Evolutionary conservation across 2,888 invertebrate species (phyloP), one percentile per base, ranked within the genome.

Genomic region (Cheilosia soror): DNA sequence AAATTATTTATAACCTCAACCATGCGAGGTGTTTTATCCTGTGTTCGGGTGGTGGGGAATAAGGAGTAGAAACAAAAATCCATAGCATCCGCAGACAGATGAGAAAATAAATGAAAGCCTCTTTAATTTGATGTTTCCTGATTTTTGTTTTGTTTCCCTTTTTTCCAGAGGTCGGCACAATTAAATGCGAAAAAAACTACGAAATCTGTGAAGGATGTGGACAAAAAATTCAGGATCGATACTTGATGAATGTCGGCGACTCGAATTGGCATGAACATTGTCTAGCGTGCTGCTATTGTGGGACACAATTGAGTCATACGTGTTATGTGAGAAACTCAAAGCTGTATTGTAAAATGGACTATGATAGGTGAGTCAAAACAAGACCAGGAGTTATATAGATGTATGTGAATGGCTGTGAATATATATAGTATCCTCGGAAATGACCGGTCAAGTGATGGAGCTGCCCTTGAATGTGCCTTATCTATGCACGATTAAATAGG

Each of bases 231-330:
- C 95, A 97, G 91, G 99, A 99, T 93, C 95, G 98, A 79, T 99
- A 97, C 93, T 94, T 99, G 90, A 97, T 98, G 96, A 95, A 98
- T 90, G 98, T 99, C 58, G 96, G 97, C 63, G 98, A 98, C 90
- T 94, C 97, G 78, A 97, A 97, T 90, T 99, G 98, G 96, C 99
- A 99, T 93, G 98, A 98, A 91, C 96, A 96, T 91, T 99, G 99
- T 93, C 95, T 99, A 87, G 96, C 96, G 89, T 99, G 99, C 93
- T 96, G 96, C 90, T 98, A 98, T 87, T 99, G 99, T 92, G 97
- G 97, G 87, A 94, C 96, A 76, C 96, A 96, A 25, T 95, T 99
- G 76, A 96, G 96, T 73, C 97, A 98, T 92, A 98, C 98, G 88
- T 99, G 99, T 93, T 99, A 97, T 94, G 96, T 97, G 72, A 95